Evolutionary conservation across 2,888 invertebrate genomes (phyloP).

Genomic region (Cancer borealis): DNA sequence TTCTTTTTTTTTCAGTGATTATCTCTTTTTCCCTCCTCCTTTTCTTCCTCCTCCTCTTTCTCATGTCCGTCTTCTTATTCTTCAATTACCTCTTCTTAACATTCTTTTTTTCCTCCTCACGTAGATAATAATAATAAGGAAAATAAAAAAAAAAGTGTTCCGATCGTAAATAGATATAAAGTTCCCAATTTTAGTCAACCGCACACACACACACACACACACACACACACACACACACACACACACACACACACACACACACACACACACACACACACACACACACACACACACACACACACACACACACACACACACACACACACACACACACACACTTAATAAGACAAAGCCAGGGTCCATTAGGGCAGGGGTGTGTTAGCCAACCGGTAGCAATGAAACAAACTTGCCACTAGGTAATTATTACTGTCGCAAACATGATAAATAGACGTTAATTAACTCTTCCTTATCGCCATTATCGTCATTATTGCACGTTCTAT

Average conservation of each 20-base stretch:
- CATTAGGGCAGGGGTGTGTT: slow-evolving; percentile 9
- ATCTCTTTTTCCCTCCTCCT: not conserved
- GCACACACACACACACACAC: slow-evolving; percentile 7
- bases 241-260: slow-evolving; percentile 20
- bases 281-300: not conserved
- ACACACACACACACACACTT: slow-evolving; percentile 4
- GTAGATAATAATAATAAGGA: too few species aligned
- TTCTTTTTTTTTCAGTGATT: not conserved
- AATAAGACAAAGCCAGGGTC: slow-evolving; percentile 38
- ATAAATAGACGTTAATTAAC: slow-evolving; percentile 67
- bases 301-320: not conserved
- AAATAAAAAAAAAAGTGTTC: not conserved
- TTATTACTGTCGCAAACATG: slow-evolving; percentile 64
- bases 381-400: slow-evolving; percentile 63
- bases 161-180: not conserved
- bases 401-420: slow-evolving; percentile 46
- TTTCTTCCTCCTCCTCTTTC: too few species aligned
- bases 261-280: not conserved
- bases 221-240: slow-evolving; percentile 11
- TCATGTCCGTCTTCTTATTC: too few species aligned
- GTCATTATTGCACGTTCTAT: slow-evolving; percentile 70
- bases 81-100: too few species aligned
- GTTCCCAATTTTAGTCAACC: not conserved
- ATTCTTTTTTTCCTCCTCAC: too few species aligned
- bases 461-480: slow-evolving; percentile 71